Base-by-base conservation (phyloP, 2,113 vertebrate species). In the Lophochroa leadbeateri region DNA sequence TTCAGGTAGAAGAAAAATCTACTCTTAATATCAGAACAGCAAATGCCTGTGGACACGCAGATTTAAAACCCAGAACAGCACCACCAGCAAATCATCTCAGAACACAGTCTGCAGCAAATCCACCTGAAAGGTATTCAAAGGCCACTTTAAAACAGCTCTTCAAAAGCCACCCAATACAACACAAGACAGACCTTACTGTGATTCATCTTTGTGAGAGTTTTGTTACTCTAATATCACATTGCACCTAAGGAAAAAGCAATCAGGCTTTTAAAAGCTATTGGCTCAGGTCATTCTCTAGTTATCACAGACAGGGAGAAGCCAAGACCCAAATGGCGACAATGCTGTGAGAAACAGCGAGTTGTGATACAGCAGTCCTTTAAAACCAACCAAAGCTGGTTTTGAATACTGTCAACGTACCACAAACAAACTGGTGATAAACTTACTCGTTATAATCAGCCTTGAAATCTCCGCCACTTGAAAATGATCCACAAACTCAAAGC, bases 121-220 rank as follows among this genome's bases (percentile, higher is more conserved):
- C 39, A 24, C 7, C 41, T 16, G 6, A 8, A 49, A 60, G 17
- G 9, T 29, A 39, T 7, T 46, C 35, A 52, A 19, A 81, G 28
- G 39, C 35, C 23, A 2, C 61, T 28, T 50, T 11, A 17, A 35
- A 60, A 21, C 27, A 68, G 17, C 46, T 46, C 67, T 63, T 33
- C 44, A 35, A 37, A 44, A 33, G 58, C 53, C 84, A 46, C 49
- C 8, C 41, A 44, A 6, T 5, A 1, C 7, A 33, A 33, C 9
- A 10, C 0, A 0, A 9, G 8, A 23, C 0, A 47, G 28, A 43
- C 33, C 44, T 65, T 8, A 65, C 33, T 2, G 0, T 1, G 5
- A 13, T 5, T 37, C 39, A n/a, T 8, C 37, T 27, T 7, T 0
- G 4, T 4, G 20, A 63, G 43, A 43, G 31, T 50, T 44, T 24